Conservation (phyloP, 2,888 invertebrate species). For the Oscheius myriophilus region DNA sequence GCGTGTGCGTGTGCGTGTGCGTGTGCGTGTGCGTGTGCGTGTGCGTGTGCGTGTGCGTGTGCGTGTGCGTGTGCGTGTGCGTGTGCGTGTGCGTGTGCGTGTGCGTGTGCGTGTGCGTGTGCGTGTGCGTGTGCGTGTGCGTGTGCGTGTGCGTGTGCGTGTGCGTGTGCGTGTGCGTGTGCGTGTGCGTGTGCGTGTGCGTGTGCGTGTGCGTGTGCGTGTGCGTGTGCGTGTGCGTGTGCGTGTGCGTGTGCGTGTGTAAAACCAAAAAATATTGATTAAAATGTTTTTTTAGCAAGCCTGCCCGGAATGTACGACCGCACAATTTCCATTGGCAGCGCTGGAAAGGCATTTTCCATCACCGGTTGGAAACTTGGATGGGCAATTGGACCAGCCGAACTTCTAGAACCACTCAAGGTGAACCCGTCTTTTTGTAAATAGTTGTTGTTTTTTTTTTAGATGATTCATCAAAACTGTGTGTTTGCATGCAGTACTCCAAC, state of each 20-base stretch:
- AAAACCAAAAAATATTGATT: conserved; percentile 4
- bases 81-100: too few species aligned
- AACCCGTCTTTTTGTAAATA: too few species aligned
- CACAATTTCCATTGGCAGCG: conserved; percentile 94
- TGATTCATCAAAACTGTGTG: conserved; percentile 86
- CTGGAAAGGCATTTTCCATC: conserved; percentile 96
- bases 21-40: not conserved
- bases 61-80: too few species aligned
- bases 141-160: too few species aligned
- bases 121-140: not conserved
- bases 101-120: too few species aligned
- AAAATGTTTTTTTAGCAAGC: conserved; percentile 76
- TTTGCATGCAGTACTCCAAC: conserved; percentile 80
- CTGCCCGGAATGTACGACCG: conserved; percentile 97
- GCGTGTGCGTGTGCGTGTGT: conserved; percentile 47
- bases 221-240: too few species aligned
- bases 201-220: too few species aligned
- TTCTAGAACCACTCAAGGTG: conserved; percentile 82
- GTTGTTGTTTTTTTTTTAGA: too few species aligned
- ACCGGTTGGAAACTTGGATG: conserved; percentile 96
- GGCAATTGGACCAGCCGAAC: conserved; percentile 87
- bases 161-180: too few species aligned
- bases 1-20: too few species aligned
- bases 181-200: too few species aligned
- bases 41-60: too few species aligned